These are phyloP conservation scores for Melanargia galathea DNA, from an alignment of 2,888 invertebrate genomes.

Conservation along the genomic window DNA sequence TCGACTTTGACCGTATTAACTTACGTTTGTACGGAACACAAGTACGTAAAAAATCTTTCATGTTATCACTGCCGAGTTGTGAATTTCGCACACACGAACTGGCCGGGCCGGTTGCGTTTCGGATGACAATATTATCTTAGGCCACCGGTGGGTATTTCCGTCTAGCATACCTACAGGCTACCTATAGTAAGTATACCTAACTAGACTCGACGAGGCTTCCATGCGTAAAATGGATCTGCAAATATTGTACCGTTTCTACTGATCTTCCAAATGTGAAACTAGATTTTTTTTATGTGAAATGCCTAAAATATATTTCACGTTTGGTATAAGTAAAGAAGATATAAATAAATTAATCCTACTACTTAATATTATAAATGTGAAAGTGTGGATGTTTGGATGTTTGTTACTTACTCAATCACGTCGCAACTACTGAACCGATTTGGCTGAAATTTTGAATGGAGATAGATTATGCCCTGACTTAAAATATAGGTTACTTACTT, in stretches of 20 bases:
- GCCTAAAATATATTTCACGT: too few relatives aligned
- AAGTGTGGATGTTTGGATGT: too few relatives aligned
- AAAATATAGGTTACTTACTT: too few relatives aligned
- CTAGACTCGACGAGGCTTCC: background rate
- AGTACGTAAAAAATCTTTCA: background rate
- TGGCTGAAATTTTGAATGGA: too few relatives aligned
- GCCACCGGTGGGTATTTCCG: background rate
- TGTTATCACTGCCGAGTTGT: background rate
- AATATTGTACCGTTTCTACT: slow-evolving; percentile 5
- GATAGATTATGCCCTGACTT: too few relatives aligned
- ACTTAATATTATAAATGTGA: too few relatives aligned
- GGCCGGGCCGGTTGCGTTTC: slow-evolving; percentile 17
- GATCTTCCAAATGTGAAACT: slow-evolving; percentile 2
- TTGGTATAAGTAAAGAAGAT: too few relatives aligned
- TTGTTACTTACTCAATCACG: too few relatives aligned
- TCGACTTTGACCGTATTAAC: too few relatives aligned
- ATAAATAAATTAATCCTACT: too few relatives aligned
- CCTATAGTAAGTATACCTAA: background rate
- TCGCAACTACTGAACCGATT: too few relatives aligned
- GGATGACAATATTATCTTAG: slow-evolving; percentile 12
- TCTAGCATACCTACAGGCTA: background rate
- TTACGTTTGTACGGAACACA: background rate
- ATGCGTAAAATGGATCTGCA: slow-evolving; percentile 7
- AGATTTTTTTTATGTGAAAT: slow-evolving; percentile 1
- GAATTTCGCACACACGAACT: slow-evolving; percentile 13